Evolutionary conservation across 2,888 invertebrate genomes (phyloP).

Genomic region (Acanthococcus lagerstroemiae): DNA sequence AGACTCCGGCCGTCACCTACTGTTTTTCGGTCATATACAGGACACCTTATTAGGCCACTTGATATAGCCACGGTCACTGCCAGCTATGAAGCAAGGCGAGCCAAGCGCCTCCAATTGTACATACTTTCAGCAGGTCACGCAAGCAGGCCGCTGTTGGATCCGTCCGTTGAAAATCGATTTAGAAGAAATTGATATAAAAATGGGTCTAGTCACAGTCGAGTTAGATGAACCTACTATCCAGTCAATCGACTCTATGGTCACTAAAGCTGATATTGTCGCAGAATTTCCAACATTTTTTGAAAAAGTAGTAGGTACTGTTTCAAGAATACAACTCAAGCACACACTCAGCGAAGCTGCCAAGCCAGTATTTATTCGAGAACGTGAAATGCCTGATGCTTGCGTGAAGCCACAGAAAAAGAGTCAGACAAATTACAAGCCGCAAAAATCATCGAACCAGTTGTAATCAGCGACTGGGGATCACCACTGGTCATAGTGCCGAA

Average conservation of each 20-base stretch:
- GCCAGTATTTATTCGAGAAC: neutral
- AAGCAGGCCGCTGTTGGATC: neutral
- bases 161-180: neutral
- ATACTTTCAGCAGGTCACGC: too few relatives aligned
- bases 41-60: too few relatives aligned
- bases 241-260: neutral
- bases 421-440: neutral
- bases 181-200: neutral
- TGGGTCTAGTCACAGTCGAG: neutral
- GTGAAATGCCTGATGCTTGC: neutral
- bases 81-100: too few relatives aligned
- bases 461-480: conserved; percentile 31
- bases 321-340: neutral
- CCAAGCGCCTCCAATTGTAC: too few relatives aligned
- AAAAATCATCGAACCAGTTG: neutral
- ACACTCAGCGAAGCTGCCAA: neutral
- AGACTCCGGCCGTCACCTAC: too few relatives aligned
- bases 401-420: neutral
- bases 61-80: too few relatives aligned
- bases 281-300: neutral
- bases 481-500: conserved; percentile 15
- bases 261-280: neutral
- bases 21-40: too few relatives aligned
- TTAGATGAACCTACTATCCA: neutral
- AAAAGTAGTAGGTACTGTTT: neutral